Base-by-base conservation (phyloP, 2,113 vertebrate genomes). In the Pagrus major region DNA sequence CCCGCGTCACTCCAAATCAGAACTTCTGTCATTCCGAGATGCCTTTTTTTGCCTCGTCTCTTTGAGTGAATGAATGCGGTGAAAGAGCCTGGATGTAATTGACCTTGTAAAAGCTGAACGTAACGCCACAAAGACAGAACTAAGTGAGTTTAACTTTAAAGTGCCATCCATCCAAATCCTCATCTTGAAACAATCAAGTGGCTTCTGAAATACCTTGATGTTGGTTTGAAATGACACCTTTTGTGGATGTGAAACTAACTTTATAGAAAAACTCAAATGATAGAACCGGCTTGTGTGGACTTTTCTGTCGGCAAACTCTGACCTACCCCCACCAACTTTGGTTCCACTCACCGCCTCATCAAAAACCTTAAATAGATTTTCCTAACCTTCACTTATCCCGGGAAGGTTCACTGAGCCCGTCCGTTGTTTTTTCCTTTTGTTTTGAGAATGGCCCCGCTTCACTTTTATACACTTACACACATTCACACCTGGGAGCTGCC, bases 91-190 rank as follows among this genome's bases (percentile, higher is more conserved):
- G 35, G 23, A 20, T 68, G 67, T 69, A 85, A 85, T 52, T 90
- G 86, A 90, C 88, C 88, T 92, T 86, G 89, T 37, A 29, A 81
- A 81, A 83, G 37, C 56, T 6, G 54, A 69, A 77, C 35, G 37
- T 66, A 81, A 79, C 6, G 14, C 31, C 41, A 31, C 76, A 76
- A 47, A 86, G 67, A 78, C 39, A 39, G 16, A 56, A 41, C 25
- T 74, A 27, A 85, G 39, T 39, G 16, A 74, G 42, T 71, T 69
- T 23, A 71, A 77, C 63, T 64, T 79, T 33, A 41, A 80, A 67
- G 75, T 60, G 46, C 44, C 54, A 67, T 86, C 78, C 37, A 82
- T 80, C 68, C 61, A 65, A 51, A 71, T 68, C 14, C 35, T 44
- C 42, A 42, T 35, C 37, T 54, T 51, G 42, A 64, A 86, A 56